These are phyloP conservation scores for Eleginops maclovinus DNA, from an alignment of 2,113 vertebrate genomes.

Conservation along the genomic window DNA sequence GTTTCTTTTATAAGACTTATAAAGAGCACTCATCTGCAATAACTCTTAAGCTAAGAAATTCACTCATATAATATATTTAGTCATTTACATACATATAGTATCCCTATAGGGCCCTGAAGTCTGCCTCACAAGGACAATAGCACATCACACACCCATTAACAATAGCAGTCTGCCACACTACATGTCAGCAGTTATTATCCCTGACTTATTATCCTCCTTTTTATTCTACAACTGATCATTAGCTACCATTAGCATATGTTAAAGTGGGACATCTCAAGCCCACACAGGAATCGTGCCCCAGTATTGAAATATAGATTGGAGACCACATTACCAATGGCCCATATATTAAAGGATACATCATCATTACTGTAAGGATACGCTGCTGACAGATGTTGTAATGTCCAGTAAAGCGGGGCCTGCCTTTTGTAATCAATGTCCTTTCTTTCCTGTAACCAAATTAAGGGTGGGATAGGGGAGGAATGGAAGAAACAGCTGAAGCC, in stretches of 20 bases:
- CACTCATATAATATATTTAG: not conserved
- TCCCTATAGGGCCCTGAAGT: constrained; percentile 7
- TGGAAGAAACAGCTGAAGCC: constrained; percentile 78
- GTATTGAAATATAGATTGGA: constrained; percentile 20
- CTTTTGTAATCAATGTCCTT: constrained; percentile 70
- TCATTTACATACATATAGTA: constrained; percentile 1
- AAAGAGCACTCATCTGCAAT: not conserved
- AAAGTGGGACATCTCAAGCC: constrained; percentile 5
- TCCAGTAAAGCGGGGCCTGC: constrained; percentile 32
- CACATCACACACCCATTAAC: constrained; percentile 28
- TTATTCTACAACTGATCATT: constrained; percentile 48
- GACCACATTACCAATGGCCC: constrained; percentile 24
- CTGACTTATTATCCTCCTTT: constrained; percentile 27
- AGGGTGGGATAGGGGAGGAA: constrained; percentile 68
- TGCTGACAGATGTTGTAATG: constrained; percentile 44
- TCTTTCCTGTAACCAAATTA: constrained; percentile 71
- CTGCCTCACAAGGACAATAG: constrained; percentile 14
- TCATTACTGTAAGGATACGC: constrained; percentile 29
- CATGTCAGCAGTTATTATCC: constrained; percentile 38
- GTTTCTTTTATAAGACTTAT: not conserved
- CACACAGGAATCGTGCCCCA: constrained; percentile 3
- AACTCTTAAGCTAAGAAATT: not conserved
- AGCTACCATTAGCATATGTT: constrained; percentile 33
- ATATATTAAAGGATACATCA: constrained; percentile 26
- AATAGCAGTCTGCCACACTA: constrained; percentile 34